Percentiles rank a stretch among this genome's conserved stretches.
phyloP scores from a whole-genome alignment of 2,888 invertebrate genomes.

The Alcis repandata region DNA sequence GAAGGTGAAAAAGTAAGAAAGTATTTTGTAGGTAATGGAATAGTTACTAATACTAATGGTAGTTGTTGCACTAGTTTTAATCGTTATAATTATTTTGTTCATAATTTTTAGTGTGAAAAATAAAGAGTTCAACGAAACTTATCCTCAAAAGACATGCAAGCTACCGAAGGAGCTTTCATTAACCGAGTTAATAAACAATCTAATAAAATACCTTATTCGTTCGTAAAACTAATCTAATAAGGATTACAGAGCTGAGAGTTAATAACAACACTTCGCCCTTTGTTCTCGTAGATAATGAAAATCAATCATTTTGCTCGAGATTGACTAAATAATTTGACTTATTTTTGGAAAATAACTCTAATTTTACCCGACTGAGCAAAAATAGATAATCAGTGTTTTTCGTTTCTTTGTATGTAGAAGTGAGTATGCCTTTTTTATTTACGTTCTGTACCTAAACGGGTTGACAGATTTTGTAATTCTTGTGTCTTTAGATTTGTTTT shows the following conservation, averaged over 20 bases:
- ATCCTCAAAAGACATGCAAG: not conserved
- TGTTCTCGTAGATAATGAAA: slow-evolving; percentile 26
- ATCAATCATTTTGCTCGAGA: slow-evolving; percentile 31
- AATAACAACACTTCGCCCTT: slow-evolving; percentile 29
- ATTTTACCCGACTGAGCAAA: not conserved
- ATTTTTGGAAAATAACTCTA: slow-evolving; percentile 9
- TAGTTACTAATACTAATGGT: no score
- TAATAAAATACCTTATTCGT: slow-evolving; percentile 46
- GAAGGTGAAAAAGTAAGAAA: no score
- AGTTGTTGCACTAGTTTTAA: no score
- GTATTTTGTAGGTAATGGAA: no score
- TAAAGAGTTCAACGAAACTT: not conserved
- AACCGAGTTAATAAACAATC: slow-evolving; percentile 44
- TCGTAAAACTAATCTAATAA: slow-evolving; percentile 47
- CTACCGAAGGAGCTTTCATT: slow-evolving; percentile 27
- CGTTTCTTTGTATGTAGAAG: no score
- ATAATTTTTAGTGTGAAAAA: no score
- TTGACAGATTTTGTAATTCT: no score
- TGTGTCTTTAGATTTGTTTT: no score
- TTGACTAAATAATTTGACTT: slow-evolving; percentile 15
- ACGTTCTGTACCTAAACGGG: no score
- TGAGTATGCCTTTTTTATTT: no score
- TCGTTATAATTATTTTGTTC: no score
- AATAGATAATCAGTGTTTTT: no score
- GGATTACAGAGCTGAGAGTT: slow-evolving; percentile 37